phyloP scores from a whole-genome alignment of 2,113 vertebrate genomes.

The Perognathus longimembris region DNA sequence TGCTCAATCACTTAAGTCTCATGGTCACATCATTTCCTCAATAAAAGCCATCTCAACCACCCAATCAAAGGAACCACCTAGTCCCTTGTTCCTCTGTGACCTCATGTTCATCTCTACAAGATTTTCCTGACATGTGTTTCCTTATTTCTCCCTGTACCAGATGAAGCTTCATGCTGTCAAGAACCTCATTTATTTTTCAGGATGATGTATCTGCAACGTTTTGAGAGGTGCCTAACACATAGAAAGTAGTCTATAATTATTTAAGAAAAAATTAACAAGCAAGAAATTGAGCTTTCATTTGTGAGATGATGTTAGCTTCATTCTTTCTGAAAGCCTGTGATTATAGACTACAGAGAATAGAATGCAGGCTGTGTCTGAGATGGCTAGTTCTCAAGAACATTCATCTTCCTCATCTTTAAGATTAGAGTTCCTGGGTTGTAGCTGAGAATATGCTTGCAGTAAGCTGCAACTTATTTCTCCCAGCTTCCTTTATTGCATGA shows the following conservation, averaged over 20 bases:
- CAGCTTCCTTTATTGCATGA: not conserved
- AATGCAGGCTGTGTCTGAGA: not conserved
- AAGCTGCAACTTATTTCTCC: not conserved
- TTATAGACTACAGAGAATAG: not conserved
- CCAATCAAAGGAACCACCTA: not conserved
- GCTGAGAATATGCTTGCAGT: not conserved
- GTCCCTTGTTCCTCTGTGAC: accelerated
- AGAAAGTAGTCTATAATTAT: not conserved
- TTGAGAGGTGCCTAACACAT: not conserved
- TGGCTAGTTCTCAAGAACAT: too few species aligned
- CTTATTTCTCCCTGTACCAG: not conserved
- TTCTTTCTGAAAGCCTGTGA: not conserved
- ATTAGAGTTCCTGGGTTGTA: not conserved
- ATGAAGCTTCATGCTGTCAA: not conserved
- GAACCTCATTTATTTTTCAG: not conserved
- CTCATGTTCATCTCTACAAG: not conserved
- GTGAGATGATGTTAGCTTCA: not conserved
- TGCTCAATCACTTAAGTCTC: not conserved
- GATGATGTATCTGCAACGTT: not conserved
- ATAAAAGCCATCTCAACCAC: not conserved
- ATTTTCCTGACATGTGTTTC: not conserved
- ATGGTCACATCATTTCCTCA: not conserved
- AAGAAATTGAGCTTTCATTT: not conserved
- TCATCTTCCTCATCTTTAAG: not conserved
- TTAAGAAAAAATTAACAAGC: not conserved